Evolutionary conservation across 2,797 vertebrate genomes (phyloP).

Genomic region (Clarias pachynema): DNA sequence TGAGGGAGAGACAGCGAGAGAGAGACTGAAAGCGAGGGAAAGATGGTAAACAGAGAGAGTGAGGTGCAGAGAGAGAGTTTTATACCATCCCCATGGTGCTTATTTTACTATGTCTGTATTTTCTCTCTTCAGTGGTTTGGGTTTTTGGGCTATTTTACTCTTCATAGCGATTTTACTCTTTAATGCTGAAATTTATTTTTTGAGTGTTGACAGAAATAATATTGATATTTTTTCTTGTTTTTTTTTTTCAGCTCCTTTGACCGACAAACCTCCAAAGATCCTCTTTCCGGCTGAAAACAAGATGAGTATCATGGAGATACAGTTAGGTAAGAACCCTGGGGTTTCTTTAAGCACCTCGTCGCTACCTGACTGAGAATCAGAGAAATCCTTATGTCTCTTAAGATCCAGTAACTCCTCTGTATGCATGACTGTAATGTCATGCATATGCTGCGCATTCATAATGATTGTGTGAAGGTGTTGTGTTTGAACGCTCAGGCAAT

Average conservation of each 20-base stretch:
- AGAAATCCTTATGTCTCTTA: neutral
- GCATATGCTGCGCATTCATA: constrained; percentile 13
- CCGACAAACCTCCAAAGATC: constrained; percentile 96
- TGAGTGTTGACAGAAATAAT: constrained; percentile 11
- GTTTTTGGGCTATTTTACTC: neutral
- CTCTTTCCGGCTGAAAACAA: constrained; percentile 90
- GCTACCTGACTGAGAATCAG: neutral
- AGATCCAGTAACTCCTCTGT: neutral
- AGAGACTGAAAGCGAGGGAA: neutral
- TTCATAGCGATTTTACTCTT: neutral
- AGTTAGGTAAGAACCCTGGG: constrained; percentile 83
- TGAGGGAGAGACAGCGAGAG: neutral
- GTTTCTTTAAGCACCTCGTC: constrained; percentile 11
- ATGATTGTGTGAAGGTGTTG: neutral
- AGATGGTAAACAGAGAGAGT: neutral
- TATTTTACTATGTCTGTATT: constrained; percentile 32
- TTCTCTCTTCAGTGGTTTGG: constrained; percentile 9
- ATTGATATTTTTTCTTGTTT: constrained; percentile 27
- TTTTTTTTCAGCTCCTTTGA: constrained; percentile 85
- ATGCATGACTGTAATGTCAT: neutral
- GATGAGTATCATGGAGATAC: constrained; percentile 87
- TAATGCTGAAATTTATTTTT: neutral
- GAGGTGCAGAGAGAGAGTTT: neutral
- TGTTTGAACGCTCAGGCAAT: neutral
- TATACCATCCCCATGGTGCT: constrained; percentile 20